These are phyloP conservation scores for Chelon auratus DNA, from an alignment of 2,797 vertebrate species.

Conservation along the genomic window DNA sequence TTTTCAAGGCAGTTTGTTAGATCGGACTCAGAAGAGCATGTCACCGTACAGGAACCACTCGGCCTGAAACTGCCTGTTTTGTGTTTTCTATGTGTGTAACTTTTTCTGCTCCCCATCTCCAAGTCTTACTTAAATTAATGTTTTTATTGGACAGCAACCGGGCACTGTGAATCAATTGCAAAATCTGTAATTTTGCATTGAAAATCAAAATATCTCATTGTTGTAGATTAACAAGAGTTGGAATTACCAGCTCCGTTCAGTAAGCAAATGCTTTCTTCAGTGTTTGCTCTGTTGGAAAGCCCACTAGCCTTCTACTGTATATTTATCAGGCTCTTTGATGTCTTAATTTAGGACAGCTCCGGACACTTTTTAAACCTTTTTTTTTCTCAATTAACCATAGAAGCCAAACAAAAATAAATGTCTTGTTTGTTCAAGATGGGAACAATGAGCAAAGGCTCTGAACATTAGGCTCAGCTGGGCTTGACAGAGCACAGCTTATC, in stretches of 20 bases:
- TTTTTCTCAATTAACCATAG: slow-evolving; percentile 71
- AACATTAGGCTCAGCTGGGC: slow-evolving; percentile 77
- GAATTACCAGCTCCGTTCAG: neutral
- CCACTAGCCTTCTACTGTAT: slow-evolving; percentile 52
- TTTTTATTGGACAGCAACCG: neutral
- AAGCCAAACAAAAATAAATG: slow-evolving; percentile 78
- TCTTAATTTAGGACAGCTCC: slow-evolving; percentile 77
- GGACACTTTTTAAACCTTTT: slow-evolving; percentile 62
- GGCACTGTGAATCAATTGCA: neutral
- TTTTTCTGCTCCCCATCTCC: neutral
- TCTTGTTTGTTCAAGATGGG: slow-evolving; percentile 82
- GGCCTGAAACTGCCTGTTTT: neutral
- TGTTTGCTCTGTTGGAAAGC: slow-evolving; percentile 25
- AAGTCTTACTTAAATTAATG: neutral
- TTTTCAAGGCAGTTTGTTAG: slow-evolving; percentile 12
- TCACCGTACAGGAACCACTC: neutral
- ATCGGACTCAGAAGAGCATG: neutral
- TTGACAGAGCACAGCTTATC: slow-evolving; percentile 74
- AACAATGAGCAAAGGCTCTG: slow-evolving; percentile 84
- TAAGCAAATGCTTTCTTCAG: slow-evolving; percentile 15
- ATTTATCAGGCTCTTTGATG: slow-evolving; percentile 78
- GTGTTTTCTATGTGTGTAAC: neutral
- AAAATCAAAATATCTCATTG: neutral
- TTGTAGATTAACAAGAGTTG: neutral
- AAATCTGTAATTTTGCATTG: neutral